Percentiles rank a stretch among this genome's conserved stretches.
These are phyloP conservation scores for Blastobasis lacticolella DNA, from an alignment of 2,888 invertebrate genomes.

Conservation along the genomic window DNA sequence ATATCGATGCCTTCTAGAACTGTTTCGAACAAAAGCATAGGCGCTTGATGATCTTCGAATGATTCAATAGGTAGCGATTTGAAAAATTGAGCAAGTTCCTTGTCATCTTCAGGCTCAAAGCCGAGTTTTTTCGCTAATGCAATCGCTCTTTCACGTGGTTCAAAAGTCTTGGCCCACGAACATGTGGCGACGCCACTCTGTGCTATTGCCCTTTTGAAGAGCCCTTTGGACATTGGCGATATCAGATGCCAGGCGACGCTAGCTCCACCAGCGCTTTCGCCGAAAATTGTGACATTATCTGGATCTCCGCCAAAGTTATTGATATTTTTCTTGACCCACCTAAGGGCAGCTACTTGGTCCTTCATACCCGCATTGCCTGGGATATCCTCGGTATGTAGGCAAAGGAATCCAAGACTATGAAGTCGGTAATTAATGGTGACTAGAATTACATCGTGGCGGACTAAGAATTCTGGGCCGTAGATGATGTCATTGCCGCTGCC, in stretches of 20 bases:
- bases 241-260: slow-evolving; percentile 31
- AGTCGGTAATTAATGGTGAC: slow-evolving; percentile 36
- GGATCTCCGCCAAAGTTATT: slow-evolving; percentile 37
- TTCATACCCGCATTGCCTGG: slow-evolving; percentile 40
- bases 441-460: slow-evolving; percentile 27
- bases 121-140: slow-evolving; percentile 31
- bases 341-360: slow-evolving; percentile 36
- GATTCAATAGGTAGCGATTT: slow-evolving; percentile 21
- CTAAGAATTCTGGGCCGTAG: slow-evolving; percentile 30
- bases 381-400: slow-evolving; percentile 29
- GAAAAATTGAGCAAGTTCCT: slow-evolving; percentile 26
- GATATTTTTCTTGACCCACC: slow-evolving; percentile 38
- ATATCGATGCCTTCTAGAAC: slow-evolving; percentile 9
- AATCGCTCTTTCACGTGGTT: slow-evolving; percentile 59
- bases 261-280: slow-evolving; percentile 40
- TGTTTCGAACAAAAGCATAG: slow-evolving; percentile 20
- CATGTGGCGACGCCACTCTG: slow-evolving; percentile 78
- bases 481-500: slow-evolving; percentile 28
- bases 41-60: slow-evolving; percentile 13
- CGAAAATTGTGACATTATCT: slow-evolving; percentile 36
- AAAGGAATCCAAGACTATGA: slow-evolving; percentile 32
- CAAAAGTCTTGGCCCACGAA: slow-evolving; percentile 64
- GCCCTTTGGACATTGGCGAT: slow-evolving; percentile 43
- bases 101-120: slow-evolving; percentile 23
- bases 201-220: slow-evolving; percentile 66